Evolutionary conservation across 2,113 vertebrate genomes (phyloP), one percentile per base, ranked within the genome.

Genomic region (Pseudorectes ferrugineus): DNA sequence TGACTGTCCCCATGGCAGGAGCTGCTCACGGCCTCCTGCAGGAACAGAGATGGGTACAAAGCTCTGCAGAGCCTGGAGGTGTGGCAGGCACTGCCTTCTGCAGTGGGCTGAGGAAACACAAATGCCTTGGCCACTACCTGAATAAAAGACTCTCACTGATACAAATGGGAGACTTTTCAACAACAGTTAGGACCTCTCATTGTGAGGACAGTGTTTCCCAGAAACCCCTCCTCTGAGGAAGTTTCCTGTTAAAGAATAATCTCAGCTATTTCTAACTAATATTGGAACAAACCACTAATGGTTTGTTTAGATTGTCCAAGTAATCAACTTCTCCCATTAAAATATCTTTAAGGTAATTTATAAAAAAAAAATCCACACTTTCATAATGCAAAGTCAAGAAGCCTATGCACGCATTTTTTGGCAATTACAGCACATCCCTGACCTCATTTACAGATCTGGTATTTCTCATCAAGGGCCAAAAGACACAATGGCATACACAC

Each of bases 361-460:
- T 19, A 90, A 49, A 76, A 79, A 42, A 90, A 70, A n/a, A 5
- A 18, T 5, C 4, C 20, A 14, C 15, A 3, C 21, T 62, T 72
- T 43, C 58, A 58, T 49, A 51, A 49, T 54, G n/a, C 54, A 58
- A 70, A 75, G 61, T 59, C 72, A 82, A 28, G 33, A 48, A 14
- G 11, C 31, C 62, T 51, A 8, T 12, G 40, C 54, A 68, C 0
- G 0, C 2, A 1, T 14, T 21, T 76, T 91, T 49, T 70, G 35
- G 76, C 54, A 71, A n/a, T 62, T 57, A 23, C 25, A 84, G 63
- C 23, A 73, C 59, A 80, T n/a, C 75, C 49, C n/a, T 58, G 79
- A 80, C 36, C n/a, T 74, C 73, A 71, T 31, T 2, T 78, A 57
- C 14, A 87, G 59, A 74, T 31, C 28, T 40, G 33, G 0, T 52